A percentile compares a stretch with the other conserved stretches of the same genome.
These are phyloP conservation scores for Phyllotreta cruciferae DNA, from an alignment of 2,888 invertebrate genomes.

Conservation along the genomic window DNA sequence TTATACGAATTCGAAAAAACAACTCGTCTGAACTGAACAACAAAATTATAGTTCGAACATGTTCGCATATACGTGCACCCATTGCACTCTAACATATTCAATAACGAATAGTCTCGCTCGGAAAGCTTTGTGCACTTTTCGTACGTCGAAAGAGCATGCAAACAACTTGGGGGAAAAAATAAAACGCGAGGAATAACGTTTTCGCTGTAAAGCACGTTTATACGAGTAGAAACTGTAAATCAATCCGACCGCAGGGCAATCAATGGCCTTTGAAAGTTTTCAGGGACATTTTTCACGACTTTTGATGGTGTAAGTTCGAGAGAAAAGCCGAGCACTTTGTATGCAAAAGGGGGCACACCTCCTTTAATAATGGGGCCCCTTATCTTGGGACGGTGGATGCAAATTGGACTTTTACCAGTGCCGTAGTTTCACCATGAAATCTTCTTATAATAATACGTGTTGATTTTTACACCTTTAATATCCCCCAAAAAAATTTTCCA, in stretches of 20 bases:
- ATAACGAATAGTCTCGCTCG: no score
- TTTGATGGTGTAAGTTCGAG: conserved; percentile 35
- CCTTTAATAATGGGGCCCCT: conserved; percentile 35
- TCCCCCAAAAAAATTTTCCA: no score
- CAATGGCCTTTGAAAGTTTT: conserved; percentile 35
- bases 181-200: no score
- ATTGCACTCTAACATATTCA: no score
- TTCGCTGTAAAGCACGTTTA: conserved; percentile 17
- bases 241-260: conserved; percentile 35
- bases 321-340: conserved; percentile 35
- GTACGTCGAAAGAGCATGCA: no score
- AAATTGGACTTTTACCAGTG: conserved; percentile 25
- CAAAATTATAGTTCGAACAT: no score
- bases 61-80: no score
- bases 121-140: no score
- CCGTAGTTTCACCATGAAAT: not conserved
- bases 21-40: no score
- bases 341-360: conserved; percentile 32
- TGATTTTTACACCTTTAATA: no score
- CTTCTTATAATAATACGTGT: not conserved
- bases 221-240: conserved; percentile 27
- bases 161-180: no score
- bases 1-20: no score
- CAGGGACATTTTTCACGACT: conserved; percentile 35
- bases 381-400: conserved; percentile 34